Conservation (phyloP, 2,888 invertebrate species). For the Phorcus lineatus region DNA sequence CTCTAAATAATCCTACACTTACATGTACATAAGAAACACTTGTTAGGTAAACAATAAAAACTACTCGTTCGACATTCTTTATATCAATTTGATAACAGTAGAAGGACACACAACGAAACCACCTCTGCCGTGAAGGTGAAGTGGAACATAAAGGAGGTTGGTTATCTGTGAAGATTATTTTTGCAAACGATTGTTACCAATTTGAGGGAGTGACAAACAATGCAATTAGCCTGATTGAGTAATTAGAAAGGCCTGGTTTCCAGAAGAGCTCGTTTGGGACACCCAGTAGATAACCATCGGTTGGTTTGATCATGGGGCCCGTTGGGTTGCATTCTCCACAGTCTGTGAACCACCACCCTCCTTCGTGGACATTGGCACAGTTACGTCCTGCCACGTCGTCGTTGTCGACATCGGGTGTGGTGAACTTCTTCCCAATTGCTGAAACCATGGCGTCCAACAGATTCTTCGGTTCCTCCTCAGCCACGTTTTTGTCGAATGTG, state of each 20-base stretch:
- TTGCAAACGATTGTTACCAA: no score
- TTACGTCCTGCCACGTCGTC: background rate
- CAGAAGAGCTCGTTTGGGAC: background rate
- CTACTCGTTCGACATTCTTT: no score
- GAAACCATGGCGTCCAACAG: background rate
- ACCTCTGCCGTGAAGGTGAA: no score
- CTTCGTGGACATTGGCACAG: background rate
- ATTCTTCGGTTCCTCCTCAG: background rate
- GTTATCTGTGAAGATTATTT: no score
- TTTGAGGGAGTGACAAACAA: background rate
- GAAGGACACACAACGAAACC: no score
- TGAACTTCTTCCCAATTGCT: background rate
- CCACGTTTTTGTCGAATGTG: background rate
- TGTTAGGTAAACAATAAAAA: no score
- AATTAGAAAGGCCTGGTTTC: background rate
- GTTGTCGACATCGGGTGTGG: background rate
- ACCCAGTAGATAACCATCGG: background rate
- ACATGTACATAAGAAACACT: no score
- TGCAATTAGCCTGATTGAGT: background rate
- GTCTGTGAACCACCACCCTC: constrained; percentile 2
- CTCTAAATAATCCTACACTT: no score
- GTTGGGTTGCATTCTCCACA: background rate
- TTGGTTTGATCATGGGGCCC: background rate
- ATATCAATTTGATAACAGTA: no score
- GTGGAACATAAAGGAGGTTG: no score